Percentiles rank a stretch among this genome's conserved stretches.
Conservation (phyloP, 1,140 invertebrate genomes). For the Platyscapa corneri region DNA sequence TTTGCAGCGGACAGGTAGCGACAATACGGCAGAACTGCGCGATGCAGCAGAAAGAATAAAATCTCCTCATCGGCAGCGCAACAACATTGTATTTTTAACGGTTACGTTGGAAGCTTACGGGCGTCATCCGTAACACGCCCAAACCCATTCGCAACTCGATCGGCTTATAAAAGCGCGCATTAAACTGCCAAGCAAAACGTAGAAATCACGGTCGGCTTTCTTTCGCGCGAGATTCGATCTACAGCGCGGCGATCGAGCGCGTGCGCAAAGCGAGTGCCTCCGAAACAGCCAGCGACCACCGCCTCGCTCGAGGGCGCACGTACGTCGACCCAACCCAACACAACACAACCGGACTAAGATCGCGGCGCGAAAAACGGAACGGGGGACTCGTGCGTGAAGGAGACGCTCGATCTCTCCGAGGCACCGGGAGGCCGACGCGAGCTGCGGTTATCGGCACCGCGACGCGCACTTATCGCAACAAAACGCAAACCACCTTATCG, state of each 20-base stretch:
- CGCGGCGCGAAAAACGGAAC: conserved; percentile 25
- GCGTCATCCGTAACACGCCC: background rate
- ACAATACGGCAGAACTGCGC: background rate
- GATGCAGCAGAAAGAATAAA: background rate
- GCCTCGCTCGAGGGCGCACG: background rate
- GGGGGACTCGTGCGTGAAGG: conserved; percentile 49
- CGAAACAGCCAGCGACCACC: background rate
- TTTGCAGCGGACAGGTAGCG: background rate
- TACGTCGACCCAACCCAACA: no score
- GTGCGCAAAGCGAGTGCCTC: no score
- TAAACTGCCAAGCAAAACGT: no score
- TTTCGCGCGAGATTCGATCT: no score
- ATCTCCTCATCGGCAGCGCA: no score
- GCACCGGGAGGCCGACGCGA: background rate
- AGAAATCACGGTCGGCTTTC: no score
- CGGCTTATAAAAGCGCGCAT: background rate
- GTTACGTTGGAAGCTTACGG: background rate
- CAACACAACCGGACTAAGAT: background rate
- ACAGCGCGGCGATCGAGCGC: no score
- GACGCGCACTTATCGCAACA: background rate
- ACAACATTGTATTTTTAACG: background rate
- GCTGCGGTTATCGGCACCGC: background rate
- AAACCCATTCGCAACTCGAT: background rate
- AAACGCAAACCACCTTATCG: background rate
- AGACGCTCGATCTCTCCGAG: conserved; percentile 39